Evolutionary conservation across 1,140 invertebrate species (phyloP).

Genomic region (Tetranychus cinnabarinus): DNA sequence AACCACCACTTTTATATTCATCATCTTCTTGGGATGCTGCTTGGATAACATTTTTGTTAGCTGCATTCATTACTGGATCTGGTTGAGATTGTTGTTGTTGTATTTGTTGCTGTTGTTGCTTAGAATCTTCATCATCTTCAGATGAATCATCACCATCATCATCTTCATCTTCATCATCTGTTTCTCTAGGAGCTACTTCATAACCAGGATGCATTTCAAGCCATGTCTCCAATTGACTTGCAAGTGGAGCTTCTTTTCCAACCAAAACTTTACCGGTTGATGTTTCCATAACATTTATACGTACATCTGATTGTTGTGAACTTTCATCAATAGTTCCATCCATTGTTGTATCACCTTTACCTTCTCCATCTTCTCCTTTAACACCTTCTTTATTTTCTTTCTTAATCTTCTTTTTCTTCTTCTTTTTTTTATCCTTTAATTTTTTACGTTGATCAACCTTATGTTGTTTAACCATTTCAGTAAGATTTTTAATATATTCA

Average conservation of each 20-base stretch:
- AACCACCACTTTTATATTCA: conserved; percentile 42
- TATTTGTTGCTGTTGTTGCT: conserved; percentile 44
- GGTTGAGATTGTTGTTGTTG: conserved; percentile 40
- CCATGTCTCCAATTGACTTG: conserved; percentile 58
- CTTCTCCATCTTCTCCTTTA: background rate
- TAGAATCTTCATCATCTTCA: conserved; percentile 16
- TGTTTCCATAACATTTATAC: conserved; percentile 63
- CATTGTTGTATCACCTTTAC: background rate
- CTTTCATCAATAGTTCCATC: conserved; percentile 27
- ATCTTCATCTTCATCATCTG: conserved; percentile 20
- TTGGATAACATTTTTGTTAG: conserved; percentile 1
- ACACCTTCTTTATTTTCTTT: conserved; percentile 14
- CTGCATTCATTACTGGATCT: conserved; percentile 16
- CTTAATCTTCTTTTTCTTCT: conserved; percentile 38
- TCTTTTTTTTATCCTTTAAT: conserved; percentile 52
- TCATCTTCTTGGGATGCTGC: conserved; percentile 63
- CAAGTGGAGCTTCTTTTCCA: conserved; percentile 69
- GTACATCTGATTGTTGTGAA: conserved; percentile 43
- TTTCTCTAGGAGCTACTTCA: conserved; percentile 39
- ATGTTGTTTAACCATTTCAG: conserved; percentile 85
- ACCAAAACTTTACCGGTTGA: conserved; percentile 49
- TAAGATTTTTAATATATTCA: conserved; percentile 88
- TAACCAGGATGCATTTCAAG: conserved; percentile 32
- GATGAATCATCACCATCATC: conserved; percentile 31
- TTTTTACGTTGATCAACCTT: conserved; percentile 66